Conservation (phyloP, 1,140 invertebrate genomes). For the Choristoneura fumiferana region DNA sequence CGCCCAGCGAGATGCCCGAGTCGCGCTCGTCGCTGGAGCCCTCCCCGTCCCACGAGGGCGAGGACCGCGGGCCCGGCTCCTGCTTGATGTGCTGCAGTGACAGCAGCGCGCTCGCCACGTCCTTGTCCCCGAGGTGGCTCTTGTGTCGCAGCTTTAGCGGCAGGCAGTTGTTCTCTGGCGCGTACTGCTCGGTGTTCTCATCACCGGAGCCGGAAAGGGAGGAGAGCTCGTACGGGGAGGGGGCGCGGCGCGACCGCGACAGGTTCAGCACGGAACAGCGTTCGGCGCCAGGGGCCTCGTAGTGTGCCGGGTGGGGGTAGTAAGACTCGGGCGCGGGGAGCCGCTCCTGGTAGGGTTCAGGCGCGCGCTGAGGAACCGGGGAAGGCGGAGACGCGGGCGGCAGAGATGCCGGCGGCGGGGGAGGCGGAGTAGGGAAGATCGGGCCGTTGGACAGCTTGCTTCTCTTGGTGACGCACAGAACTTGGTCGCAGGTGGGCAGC, state of each 20-base stretch:
- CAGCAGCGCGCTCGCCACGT: conserved; percentile 87
- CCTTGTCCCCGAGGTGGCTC: conserved; percentile 92
- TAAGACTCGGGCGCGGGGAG: conserved; percentile 70
- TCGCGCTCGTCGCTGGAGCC: conserved; percentile 93
- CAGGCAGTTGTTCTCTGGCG: conserved; percentile 77
- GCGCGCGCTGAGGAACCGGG: conserved; percentile 69
- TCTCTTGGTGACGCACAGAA: conserved; percentile 88
- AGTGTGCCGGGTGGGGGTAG: conserved; percentile 72
- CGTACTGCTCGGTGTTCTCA: conserved; percentile 79
- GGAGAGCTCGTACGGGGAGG: conserved; percentile 84
- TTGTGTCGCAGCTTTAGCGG: conserved; percentile 96
- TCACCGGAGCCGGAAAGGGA: conserved; percentile 86
- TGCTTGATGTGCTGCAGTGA: conserved; percentile 91
- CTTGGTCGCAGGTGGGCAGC: conserved; percentile 89
- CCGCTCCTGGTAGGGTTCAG: conserved; percentile 77
- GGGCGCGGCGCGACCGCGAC: conserved; percentile 78
- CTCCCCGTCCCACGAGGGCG: conserved; percentile 90
- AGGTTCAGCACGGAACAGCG: conserved; percentile 85
- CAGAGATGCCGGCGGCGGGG: conserved; percentile 83
- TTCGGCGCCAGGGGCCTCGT: conserved; percentile 78
- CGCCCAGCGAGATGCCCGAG: conserved; percentile 90
- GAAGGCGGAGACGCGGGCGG: conserved; percentile 83
- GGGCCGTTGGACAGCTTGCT: conserved; percentile 82
- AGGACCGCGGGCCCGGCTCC: conserved; percentile 86
- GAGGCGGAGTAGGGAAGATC: conserved; percentile 80